phyloP scores from a whole-genome alignment of 23 tunicate genomes.

The Ascidia mentula region DNA sequence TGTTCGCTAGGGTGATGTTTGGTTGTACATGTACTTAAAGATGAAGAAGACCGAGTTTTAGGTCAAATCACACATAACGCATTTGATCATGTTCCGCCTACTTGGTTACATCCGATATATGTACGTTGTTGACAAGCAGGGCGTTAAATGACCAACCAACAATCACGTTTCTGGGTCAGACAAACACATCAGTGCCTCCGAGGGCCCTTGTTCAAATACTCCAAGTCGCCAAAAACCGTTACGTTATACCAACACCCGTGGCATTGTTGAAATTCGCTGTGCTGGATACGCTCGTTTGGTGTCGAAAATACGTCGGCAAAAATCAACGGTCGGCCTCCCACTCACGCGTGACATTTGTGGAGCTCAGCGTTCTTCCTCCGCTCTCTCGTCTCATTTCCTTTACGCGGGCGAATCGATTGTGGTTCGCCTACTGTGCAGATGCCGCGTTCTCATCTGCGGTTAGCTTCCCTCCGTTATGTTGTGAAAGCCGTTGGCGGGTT shows the following conservation, averaged over 20 bases:
- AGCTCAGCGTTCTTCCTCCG: no score
- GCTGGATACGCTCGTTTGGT: not conserved
- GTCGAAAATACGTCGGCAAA: no score
- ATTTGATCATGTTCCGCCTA: no score
- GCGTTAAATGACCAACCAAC: no score
- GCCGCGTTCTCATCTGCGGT: constrained; percentile 10
- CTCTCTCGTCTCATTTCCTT: constrained; percentile 7
- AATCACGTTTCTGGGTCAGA: not conserved
- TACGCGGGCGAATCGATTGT: not conserved
- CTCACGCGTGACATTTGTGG: not conserved
- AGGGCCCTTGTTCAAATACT: not conserved
- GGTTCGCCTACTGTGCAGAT: not conserved
- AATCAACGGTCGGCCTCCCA: not conserved
- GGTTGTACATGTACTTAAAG: no score
- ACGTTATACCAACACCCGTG: not conserved
- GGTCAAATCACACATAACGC: no score
- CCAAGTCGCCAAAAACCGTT: not conserved
- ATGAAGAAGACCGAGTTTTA: no score
- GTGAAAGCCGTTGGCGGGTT: no score
- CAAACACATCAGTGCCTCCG: not conserved
- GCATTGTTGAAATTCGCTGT: no score
- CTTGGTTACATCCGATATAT: no score
- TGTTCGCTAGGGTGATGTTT: no score
- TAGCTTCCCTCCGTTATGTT: not conserved
- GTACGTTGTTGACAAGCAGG: no score